A percentile compares a stretch with the other conserved stretches of the same genome.
Evolutionary conservation across 2,113 vertebrate genomes (phyloP).

Genomic region (Tretioscincus oriximinensis): DNA sequence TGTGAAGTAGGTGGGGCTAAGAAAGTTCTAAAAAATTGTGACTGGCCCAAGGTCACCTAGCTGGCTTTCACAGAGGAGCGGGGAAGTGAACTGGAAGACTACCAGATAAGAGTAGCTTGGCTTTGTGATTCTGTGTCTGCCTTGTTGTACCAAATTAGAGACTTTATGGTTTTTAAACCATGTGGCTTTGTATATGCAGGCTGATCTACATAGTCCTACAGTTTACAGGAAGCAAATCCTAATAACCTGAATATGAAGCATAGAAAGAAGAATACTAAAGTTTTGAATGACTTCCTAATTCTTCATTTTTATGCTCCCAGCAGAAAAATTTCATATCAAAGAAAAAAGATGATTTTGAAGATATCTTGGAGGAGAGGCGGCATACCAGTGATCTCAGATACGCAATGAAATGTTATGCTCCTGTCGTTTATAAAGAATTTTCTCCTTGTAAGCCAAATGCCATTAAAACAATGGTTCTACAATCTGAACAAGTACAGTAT

Average conservation of each 20-base stretch:
- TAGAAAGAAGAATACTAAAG: neutral
- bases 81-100: no score
- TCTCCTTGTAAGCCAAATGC: slow-evolving; percentile 77
- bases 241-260: neutral
- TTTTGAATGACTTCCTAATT: slow-evolving; percentile 25
- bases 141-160: no score
- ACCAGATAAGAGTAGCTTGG: no score
- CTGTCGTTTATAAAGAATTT: slow-evolving; percentile 84
- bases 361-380: slow-evolving; percentile 90
- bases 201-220: neutral
- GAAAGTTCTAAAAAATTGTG: no score
- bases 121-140: no score
- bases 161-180: no score
- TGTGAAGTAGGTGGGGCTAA: no score
- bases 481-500: slow-evolving; percentile 84
- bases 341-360: slow-evolving; percentile 94
- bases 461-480: slow-evolving; percentile 84
- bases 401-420: slow-evolving; percentile 88
- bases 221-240: neutral
- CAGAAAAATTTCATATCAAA: slow-evolving; percentile 82
- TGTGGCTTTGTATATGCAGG: no score
- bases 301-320: slow-evolving; percentile 58
- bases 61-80: no score
- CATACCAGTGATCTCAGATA: slow-evolving; percentile 91
- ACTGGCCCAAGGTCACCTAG: no score